Evolutionary conservation across 2,888 invertebrate genomes (phyloP).

Genomic region (Microplitis deprimator): DNA sequence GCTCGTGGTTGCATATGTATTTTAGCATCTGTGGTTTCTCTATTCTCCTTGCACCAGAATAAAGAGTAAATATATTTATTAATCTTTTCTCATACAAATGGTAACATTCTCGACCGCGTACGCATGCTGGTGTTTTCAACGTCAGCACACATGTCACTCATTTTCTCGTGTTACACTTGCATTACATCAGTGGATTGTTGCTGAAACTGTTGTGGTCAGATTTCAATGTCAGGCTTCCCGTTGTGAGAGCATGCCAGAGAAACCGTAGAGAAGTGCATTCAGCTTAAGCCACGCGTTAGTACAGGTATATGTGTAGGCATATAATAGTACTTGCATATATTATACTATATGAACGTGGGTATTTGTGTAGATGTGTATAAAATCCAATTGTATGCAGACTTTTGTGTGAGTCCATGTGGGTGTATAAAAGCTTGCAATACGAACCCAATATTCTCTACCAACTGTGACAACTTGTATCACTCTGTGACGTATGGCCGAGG

Average conservation of each 20-base stretch:
- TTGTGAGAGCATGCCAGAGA: conserved; percentile 10
- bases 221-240: conserved; percentile 33
- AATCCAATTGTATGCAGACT: not conserved
- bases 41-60: not conserved
- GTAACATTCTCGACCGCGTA: conserved; percentile 17
- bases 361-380: conserved; percentile 10
- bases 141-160: conserved; percentile 36
- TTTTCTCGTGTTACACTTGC: conserved; percentile 17
- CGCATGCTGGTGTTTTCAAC: conserved; percentile 25
- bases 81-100: conserved; percentile 19
- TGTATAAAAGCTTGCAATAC: not conserved
- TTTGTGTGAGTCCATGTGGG: not conserved
- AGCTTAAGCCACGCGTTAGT: conserved; percentile 4
- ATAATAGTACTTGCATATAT: conserved; percentile 2
- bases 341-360: not conserved
- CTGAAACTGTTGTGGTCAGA: conserved; percentile 36
- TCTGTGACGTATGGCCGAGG: not conserved
- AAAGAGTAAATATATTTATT: not conserved
- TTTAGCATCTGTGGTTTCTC: not conserved
- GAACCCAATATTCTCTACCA: not conserved
- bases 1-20: conserved; percentile 1
- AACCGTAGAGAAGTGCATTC: conserved; percentile 3
- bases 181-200: conserved; percentile 22
- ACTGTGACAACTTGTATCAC: not conserved
- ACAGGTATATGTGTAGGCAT: no score